Conservation (phyloP, 2,113 vertebrate genomes). For the Varanus komodoensis region DNA sequence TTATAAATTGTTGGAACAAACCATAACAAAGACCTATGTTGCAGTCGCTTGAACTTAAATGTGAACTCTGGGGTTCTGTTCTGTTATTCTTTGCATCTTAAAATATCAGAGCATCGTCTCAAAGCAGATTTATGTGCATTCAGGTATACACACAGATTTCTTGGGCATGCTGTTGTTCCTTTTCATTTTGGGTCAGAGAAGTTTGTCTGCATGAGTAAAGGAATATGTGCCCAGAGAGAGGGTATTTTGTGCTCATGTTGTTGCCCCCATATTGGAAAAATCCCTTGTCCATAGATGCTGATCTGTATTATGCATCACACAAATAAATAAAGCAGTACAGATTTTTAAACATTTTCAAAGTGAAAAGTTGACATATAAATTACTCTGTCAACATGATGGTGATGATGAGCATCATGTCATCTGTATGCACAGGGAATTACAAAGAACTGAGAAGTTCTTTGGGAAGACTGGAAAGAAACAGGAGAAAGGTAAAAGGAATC, state of each 20-base stretch:
- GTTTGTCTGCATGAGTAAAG: neutral
- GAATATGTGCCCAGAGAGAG: neutral
- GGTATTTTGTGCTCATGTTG: neutral
- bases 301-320: neutral
- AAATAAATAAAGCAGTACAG: neutral
- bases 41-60: conserved; percentile 33
- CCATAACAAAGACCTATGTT: conserved; percentile 33
- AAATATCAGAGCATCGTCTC: conserved; percentile 25
- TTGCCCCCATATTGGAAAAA: neutral
- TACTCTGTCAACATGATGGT: neutral
- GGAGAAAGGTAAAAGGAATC: too few species aligned
- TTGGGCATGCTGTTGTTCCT: neutral
- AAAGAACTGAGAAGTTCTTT: too few species aligned
- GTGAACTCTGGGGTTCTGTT: conserved; percentile 46
- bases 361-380: neutral
- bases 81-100: conserved; percentile 33
- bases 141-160: neutral
- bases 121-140: neutral
- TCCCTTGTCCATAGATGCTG: conserved; percentile 42
- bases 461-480: too few species aligned
- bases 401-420: too few species aligned
- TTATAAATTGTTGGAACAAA: conserved; percentile 36
- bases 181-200: neutral
- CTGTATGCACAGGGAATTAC: too few species aligned
- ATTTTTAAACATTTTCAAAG: neutral